phyloP scores from a whole-genome alignment of 1,140 invertebrate genomes.

The Neocloeon triangulifer region DNA sequence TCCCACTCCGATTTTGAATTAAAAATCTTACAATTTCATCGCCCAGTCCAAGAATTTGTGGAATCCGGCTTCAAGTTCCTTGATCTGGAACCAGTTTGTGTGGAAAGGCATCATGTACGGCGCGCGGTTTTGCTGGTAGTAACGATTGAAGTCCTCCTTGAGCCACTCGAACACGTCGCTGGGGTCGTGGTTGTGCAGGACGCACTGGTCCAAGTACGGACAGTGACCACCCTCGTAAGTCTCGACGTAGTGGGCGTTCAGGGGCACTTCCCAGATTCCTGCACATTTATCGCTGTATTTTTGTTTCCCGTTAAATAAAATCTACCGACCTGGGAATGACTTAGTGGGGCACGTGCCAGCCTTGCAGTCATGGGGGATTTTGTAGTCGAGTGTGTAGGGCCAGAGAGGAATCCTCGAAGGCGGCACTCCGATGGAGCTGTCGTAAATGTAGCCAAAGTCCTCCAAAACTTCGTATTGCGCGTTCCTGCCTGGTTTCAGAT shows the following conservation, averaged over 20 bases:
- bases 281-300: constrained; percentile 6
- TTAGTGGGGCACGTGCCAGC: constrained; percentile 75
- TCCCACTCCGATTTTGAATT: not conserved
- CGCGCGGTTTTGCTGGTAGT: constrained; percentile 68
- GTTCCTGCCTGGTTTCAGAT: constrained; percentile 73
- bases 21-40: constrained; percentile 37
- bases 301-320: not conserved
- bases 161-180: constrained; percentile 78
- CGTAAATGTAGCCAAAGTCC: constrained; percentile 81
- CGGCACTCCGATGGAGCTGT: constrained; percentile 71
- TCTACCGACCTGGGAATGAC: constrained; percentile 64
- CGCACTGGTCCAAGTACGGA: constrained; percentile 81
- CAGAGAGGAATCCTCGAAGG: constrained; percentile 65
- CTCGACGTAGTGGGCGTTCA: constrained; percentile 78
- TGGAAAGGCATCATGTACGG: constrained; percentile 89
- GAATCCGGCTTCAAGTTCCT: constrained; percentile 58
- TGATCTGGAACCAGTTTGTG: constrained; percentile 86
- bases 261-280: constrained; percentile 84
- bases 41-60: constrained; percentile 73
- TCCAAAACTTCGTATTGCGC: constrained; percentile 78
- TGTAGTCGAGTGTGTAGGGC: constrained; percentile 84
- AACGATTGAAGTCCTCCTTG: constrained; percentile 68
- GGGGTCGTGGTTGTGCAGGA: constrained; percentile 67
- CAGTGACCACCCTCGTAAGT: constrained; percentile 78
- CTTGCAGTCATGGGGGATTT: constrained; percentile 79